Evolutionary conservation across 1,140 invertebrate genomes (phyloP).

Genomic region (Aphidius gifuensis): DNA sequence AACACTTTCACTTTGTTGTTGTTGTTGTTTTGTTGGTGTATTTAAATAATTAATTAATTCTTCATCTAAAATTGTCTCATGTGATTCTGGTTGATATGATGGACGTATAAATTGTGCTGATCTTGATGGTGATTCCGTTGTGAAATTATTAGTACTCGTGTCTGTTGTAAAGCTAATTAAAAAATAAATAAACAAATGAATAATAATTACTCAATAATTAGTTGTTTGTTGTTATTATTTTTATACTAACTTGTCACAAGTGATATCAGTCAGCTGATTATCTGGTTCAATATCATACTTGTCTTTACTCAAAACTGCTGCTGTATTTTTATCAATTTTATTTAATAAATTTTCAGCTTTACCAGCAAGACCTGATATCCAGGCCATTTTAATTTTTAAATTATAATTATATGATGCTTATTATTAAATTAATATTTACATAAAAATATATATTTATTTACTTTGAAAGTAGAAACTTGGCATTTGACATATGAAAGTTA

Average conservation of each 20-base stretch:
- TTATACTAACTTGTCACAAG: conserved; percentile 35
- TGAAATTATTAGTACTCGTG: background rate
- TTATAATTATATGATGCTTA: conserved; percentile 1
- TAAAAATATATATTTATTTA: no score
- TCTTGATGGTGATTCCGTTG: conserved; percentile 16
- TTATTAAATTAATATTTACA: no score
- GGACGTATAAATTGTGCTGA: background rate
- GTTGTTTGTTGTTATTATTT: background rate
- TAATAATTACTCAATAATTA: background rate
- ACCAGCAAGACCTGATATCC: conserved; percentile 77
- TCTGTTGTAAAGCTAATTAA: background rate
- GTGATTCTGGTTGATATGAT: background rate
- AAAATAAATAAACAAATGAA: background rate
- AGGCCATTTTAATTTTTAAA: conserved; percentile 64
- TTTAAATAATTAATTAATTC: conserved; percentile 9
- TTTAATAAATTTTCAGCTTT: conserved; percentile 82
- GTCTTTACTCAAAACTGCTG: conserved; percentile 63
- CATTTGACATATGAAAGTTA: no score
- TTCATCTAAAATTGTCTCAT: conserved; percentile 10
- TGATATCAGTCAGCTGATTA: conserved; percentile 40
- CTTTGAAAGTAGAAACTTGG: no score
- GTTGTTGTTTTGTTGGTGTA: conserved; percentile 4
- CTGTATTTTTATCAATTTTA: conserved; percentile 83
- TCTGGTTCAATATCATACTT: conserved; percentile 35
- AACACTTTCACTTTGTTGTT: conserved; percentile 30